phyloP scores from a whole-genome alignment of 1,140 invertebrate genomes.

The Lordiphosa clarofinis region DNA sequence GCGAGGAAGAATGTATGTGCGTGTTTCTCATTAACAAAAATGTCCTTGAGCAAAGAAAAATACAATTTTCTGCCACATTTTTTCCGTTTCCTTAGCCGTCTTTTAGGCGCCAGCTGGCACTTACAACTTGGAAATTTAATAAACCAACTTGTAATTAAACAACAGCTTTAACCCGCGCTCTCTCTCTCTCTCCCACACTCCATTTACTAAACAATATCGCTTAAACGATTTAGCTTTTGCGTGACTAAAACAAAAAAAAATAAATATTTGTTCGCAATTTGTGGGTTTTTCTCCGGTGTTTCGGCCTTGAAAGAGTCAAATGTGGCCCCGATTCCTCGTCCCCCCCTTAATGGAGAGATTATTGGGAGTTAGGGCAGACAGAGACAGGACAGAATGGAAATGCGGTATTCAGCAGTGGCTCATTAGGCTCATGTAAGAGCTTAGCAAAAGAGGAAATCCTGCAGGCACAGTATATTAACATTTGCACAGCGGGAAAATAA shows the following conservation, averaged over 20 bases:
- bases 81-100: constrained; percentile 13
- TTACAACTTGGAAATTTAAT: constrained; percentile 8
- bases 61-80: constrained; percentile 4
- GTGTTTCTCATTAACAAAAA: constrained; percentile 15
- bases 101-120: constrained; percentile 15
- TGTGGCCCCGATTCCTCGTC: background rate
- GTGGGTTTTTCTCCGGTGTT: background rate
- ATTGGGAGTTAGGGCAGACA: constrained; percentile 1
- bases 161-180: too few species aligned
- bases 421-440: constrained; percentile 15
- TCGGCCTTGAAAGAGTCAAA: constrained; percentile 28
- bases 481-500: too few species aligned
- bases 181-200: background rate
- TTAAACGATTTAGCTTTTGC: constrained; percentile 19
- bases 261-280: constrained; percentile 28
- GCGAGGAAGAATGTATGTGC: constrained; percentile 1
- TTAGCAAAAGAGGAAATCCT: constrained; percentile 14
- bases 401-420: constrained; percentile 8
- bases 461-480: background rate
- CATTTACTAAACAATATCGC: constrained; percentile 7
- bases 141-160: constrained; percentile 12
- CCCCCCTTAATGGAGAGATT: constrained; percentile 4
- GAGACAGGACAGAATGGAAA: constrained; percentile 2
- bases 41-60: constrained; percentile 7
- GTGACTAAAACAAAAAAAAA: constrained; percentile 23